Evolutionary conservation across 1,140 invertebrate genomes (phyloP).

Genomic region (Zaprionus vittiger): DNA sequence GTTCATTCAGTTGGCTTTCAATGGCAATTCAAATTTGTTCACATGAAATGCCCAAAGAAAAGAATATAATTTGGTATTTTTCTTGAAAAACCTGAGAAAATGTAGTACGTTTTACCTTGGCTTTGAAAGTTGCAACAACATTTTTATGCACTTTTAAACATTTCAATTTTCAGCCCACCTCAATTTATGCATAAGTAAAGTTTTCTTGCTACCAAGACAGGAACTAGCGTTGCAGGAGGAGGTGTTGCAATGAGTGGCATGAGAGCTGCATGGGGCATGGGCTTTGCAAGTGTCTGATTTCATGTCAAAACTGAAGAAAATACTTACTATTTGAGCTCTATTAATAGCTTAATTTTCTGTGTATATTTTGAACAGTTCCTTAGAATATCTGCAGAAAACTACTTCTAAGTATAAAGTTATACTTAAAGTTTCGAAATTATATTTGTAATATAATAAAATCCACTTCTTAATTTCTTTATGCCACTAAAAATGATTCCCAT

Average conservation of each 20-base stretch:
- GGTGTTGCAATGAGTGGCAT: not conserved
- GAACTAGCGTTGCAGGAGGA: not conserved
- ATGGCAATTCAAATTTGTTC: not conserved
- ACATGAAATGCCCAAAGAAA: not conserved
- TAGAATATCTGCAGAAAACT: too few relatives aligned
- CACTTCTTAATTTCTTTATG: not conserved
- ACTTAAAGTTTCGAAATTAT: not conserved
- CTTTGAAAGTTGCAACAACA: conserved; percentile 71
- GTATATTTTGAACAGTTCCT: too few relatives aligned
- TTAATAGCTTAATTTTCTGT: too few relatives aligned
- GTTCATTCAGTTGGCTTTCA: not conserved
- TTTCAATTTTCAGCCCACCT: conserved; percentile 62
- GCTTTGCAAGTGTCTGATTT: conserved; percentile 23
- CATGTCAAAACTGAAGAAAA: too few relatives aligned
- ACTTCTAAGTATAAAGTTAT: conserved; percentile 5
- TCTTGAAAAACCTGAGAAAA: not conserved
- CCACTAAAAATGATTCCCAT: not conserved
- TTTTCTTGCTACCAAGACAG: conserved; percentile 37
- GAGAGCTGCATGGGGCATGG: conserved; percentile 9
- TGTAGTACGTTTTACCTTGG: not conserved
- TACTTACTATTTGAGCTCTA: too few relatives aligned
- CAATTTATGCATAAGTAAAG: conserved; percentile 80
- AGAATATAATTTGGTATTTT: conserved; percentile 18
- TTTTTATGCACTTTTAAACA: conserved; percentile 81
- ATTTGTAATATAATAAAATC: too few relatives aligned